Base-by-base conservation (phyloP, 1,140 invertebrate species). In the Charaxes varanes region DNA sequence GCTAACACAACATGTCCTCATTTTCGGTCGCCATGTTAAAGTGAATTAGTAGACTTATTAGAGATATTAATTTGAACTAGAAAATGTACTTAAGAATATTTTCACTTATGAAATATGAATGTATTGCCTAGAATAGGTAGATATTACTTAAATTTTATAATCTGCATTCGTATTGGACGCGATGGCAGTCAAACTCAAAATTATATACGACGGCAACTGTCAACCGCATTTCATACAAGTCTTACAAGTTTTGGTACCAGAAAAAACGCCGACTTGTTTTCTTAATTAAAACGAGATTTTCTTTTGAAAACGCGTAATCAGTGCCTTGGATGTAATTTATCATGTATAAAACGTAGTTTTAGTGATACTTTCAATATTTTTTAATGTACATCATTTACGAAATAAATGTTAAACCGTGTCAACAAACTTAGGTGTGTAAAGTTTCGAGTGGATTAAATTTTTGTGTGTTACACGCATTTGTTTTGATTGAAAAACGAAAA, bases 241-340 rank as follows among this genome's bases (percentile, higher is more conserved):
- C n/a, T 28, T 46, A 32, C 38, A 50, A 46, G 26, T 50, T 52
- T 56, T 47, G 26, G 48, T 46, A 6, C 10, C 6, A 56, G 33
- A 48, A 56, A 56, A 55, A 57, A 53, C 33, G 49, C 53, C 53
- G 53, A 57, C 44, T 52, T 45, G 17, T 45, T 44, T 57, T 45
- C 31, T 21, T 15, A 27, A 23, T 35, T 27, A 42, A 55, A 55
- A 41, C 44, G 28, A 42, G 32, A 50, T 35, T 55, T 43, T 31
- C 31, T 16, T 32, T 31, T 19, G 21, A 40, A 42, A 51, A 47
- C 16, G 24, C 26, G 23, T 31, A 40, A 41, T 37, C 26, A 42
- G 24, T 50, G 37, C 38, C 19, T 55, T 35, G 16, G 33, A 33
- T 34, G 13, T 26, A 16, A 19, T 32, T 12, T 17, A 21, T 10